phyloP scores from a whole-genome alignment of 2,113 vertebrate species.

The Colinus virginianus region DNA sequence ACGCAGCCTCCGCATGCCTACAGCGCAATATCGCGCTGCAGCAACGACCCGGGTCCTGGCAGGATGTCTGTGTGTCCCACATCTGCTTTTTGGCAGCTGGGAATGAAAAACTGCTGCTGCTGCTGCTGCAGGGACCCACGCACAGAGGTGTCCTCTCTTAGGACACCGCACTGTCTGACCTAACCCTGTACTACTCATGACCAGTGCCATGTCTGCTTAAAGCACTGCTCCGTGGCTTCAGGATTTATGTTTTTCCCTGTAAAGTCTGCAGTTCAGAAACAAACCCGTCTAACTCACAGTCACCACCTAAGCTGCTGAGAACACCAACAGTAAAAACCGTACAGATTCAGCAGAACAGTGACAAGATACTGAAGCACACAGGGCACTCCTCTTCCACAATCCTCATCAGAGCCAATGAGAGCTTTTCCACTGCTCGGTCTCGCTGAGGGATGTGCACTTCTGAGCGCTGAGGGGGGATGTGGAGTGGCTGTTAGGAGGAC shows the following conservation, averaged over 20 bases:
- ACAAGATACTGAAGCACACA: background rate
- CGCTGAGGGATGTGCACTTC: background rate
- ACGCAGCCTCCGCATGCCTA: background rate
- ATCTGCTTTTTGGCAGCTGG: background rate
- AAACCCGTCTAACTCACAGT: background rate
- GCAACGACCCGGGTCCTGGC: background rate
- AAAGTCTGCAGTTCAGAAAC: slow-evolving; percentile 3
- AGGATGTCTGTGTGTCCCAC: background rate
- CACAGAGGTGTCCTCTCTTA: background rate
- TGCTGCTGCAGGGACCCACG: background rate
- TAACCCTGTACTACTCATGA: background rate
- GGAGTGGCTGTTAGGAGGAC: no score
- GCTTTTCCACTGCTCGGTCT: background rate
- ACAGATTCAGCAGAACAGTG: background rate
- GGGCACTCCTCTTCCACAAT: background rate
- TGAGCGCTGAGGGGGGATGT: no score
- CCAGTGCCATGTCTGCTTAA: background rate
- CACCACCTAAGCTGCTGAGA: background rate
- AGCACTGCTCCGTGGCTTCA: background rate
- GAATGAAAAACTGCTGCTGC: background rate
- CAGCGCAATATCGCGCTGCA: background rate
- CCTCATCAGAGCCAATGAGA: background rate
- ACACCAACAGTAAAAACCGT: background rate
- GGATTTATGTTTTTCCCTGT: background rate
- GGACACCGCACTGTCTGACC: background rate